Evolutionary conservation across 2,113 vertebrate species (phyloP).

Genomic region (Eretmochelys imbricata): DNA sequence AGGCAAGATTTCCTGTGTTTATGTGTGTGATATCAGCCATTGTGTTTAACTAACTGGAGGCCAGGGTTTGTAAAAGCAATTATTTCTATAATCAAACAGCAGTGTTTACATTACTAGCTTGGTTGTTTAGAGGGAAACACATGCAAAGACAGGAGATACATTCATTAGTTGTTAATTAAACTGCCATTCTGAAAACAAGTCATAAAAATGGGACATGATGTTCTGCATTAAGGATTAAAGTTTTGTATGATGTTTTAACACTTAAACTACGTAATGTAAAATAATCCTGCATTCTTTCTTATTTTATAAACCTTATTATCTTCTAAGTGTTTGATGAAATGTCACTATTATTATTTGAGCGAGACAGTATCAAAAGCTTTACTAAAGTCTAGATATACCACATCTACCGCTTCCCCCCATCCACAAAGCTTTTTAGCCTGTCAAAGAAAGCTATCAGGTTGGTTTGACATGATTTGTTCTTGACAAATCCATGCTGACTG

Average conservation of each 20-base stretch:
- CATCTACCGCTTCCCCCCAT: no score
- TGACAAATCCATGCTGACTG: no score
- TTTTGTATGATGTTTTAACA: background rate
- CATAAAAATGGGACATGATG: background rate
- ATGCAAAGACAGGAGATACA: background rate
- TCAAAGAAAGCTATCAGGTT: no score
- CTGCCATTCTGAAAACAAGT: conserved; percentile 13
- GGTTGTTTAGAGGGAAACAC: conserved; percentile 18
- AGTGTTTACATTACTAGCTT: conserved; percentile 36
- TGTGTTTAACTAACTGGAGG: conserved; percentile 17
- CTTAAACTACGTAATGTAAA: background rate
- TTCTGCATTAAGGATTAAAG: conserved; percentile 20
- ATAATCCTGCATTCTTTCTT: no score
- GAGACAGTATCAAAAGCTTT: no score
- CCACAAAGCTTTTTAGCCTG: no score
- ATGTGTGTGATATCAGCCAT: background rate
- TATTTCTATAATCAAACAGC: conserved; percentile 46
- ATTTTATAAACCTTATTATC: no score
- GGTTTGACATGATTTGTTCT: no score
- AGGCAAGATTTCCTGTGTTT: background rate
- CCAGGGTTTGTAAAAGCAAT: conserved; percentile 22
- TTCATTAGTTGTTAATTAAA: conserved; percentile 52
- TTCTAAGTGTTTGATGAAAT: no score
- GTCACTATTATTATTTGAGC: no score
- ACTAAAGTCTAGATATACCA: no score